Evolutionary conservation across 2,113 vertebrate species (phyloP), one percentile per base, ranked within the genome.

Genomic region (Catharus fuscescens): DNA sequence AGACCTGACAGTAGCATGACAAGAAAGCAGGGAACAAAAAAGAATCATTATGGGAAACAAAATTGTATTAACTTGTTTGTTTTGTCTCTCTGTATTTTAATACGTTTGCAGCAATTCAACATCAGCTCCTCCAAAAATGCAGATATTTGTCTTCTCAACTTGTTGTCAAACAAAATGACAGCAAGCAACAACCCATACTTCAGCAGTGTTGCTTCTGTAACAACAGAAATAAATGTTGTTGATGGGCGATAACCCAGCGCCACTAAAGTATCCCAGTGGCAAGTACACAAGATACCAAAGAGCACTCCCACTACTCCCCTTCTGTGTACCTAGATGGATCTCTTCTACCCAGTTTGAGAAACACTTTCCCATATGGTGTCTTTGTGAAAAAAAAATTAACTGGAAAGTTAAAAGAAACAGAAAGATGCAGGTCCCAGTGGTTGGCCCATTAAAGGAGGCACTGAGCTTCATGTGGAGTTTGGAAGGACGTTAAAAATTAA

Each of bases 1-100:
- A 93, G 74, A 82, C 53, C 36, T 95, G 93, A 83, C 96, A 96
- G 79, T 6, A 86, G 40, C 59, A 59, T 90, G 88, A 93, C 88
- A 91, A 87, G 90, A 85, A 94, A 72, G 48, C n/a, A 87, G 53
- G 18, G 72, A 91, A 93, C 40, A 87, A 79, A 80, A 60, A 86
- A 76, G 60, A 64, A 76, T 88, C 62, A 25, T 53, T 44, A 21
- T n/a, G 57, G 74, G 48, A 91, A 88, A 88, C 19, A 81, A 87
- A 85, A 81, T 44, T 8, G 7, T 79, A 90, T 79, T 57, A 85
- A 72, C 87, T 87, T 93, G 48, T 89, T 93, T 91, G 83, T 32
- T 94, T 96, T 76, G 36, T 93, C 81, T 85, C 61, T 88, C 64
- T 81, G 21, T 76, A 36, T 82, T 88, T 76, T 50, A 90, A 85